Conservation (phyloP, 1,140 invertebrate genomes). For the Pinna nobilis region DNA sequence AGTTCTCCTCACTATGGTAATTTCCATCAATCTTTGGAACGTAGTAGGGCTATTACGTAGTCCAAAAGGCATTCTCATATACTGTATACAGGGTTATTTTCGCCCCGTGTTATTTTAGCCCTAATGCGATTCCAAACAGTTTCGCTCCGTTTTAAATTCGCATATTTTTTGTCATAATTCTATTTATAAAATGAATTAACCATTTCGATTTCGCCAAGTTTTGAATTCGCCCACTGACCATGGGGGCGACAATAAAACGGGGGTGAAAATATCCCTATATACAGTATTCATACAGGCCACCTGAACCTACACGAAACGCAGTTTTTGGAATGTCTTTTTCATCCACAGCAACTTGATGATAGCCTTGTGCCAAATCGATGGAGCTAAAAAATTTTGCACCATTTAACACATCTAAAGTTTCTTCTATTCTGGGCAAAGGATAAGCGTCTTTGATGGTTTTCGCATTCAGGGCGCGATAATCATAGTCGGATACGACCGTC, state of each 20-base stretch:
- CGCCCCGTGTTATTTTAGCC: too few relatives aligned
- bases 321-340: conserved; percentile 35
- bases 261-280: too few relatives aligned
- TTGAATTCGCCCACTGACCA: too few relatives aligned
- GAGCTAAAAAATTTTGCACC: conserved; percentile 65
- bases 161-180: too few relatives aligned
- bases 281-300: conserved; percentile 39
- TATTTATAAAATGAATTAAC: too few relatives aligned
- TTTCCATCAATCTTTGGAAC: conserved; percentile 77
- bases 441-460: conserved; percentile 26
- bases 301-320: conserved; percentile 28
- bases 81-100: too few relatives aligned
- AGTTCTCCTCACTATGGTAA: conserved; percentile 45
- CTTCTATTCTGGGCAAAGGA: conserved; percentile 32
- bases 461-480: conserved; percentile 44
- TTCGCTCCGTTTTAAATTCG: too few relatives aligned
- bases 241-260: too few relatives aligned
- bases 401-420: conserved; percentile 29
- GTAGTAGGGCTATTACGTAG: conserved; percentile 71
- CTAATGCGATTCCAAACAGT: too few relatives aligned
- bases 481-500: conserved; percentile 49
- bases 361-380: conserved; percentile 55
- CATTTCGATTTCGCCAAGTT: too few relatives aligned
- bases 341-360: conserved; percentile 70
- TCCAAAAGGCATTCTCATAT: conserved; percentile 41